phyloP scores from a whole-genome alignment of 2,113 vertebrate genomes.

The Vidua macroura region DNA sequence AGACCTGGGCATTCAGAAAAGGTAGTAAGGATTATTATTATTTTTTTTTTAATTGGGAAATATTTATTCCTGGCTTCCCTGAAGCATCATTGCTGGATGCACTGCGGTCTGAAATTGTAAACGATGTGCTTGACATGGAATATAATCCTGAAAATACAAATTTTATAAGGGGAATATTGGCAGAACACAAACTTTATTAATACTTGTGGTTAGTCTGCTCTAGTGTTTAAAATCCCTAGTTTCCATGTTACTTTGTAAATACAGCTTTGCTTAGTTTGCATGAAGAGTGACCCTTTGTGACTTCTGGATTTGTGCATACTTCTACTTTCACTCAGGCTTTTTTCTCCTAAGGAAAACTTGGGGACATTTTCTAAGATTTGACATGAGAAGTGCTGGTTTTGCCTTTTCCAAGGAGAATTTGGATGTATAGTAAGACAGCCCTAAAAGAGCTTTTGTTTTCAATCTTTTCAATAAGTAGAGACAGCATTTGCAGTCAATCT shows the following conservation, averaged over 20 bases:
- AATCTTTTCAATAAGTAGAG: neutral
- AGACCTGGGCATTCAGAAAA: neutral
- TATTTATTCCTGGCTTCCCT: neutral
- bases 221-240: slow-evolving; percentile 23
- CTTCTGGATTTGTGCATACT: neutral
- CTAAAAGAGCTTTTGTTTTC: neutral
- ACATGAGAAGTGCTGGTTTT: neutral
- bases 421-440: neutral
- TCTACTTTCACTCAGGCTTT: neutral
- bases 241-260: slow-evolving; percentile 50
- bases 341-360: neutral
- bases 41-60: neutral
- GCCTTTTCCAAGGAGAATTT: neutral
- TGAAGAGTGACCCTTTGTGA: neutral
- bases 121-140: neutral
- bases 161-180: slow-evolving; percentile 23
- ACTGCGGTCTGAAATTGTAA: accelerated
- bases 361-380: neutral
- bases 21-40: neutral
- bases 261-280: neutral
- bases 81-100: neutral
- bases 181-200: neutral
- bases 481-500: neutral
- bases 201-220: neutral
- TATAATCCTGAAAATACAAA: neutral